Base-by-base conservation (phyloP, 2,888 invertebrate genomes). In the Nomada fucata region DNA sequence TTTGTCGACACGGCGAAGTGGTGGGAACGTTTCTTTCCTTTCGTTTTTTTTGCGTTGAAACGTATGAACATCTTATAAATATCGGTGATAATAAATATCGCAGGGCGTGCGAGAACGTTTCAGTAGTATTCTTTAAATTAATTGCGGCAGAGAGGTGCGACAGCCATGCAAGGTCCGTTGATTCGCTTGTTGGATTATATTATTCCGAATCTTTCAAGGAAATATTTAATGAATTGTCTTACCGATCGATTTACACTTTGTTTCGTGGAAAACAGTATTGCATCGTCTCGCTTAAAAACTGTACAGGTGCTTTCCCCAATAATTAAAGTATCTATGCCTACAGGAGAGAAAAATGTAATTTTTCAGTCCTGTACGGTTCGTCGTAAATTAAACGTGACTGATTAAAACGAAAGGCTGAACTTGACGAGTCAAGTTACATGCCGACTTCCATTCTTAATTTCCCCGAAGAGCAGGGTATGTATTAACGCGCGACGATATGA, bases 381-480 rank as follows among this genome's bases (percentile, higher is more conserved):
- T 11, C 3, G 50, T 68, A 61, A 76, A 61, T 55, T 18, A 61
- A 61, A 61, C 20, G n/a, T 61, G 55, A 36, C 13, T 57, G 23
- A 18, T 63, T 76, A 47, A 70, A 76, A 63, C 15, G 42, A 73
- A 18, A 9, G 50, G 23, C 29, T 63, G 55, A 55, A 69, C 64
- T 57, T 55, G 26, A 69, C 18, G 53, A n/a, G 53, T 42, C 65
- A 23, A 50, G 65, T 61, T 72, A 36, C 26, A 61, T 50, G 42
- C 20, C 15, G n/a, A n/a, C 11, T 23, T 71, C 20, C 36, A 72
- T 72, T 61, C 55, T 76, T 76, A 61, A 80, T 76, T 77, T 77
- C 72, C 53, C 60, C 29, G 50, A 61, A 74, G 63, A 68, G 42
- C 55, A 7, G 15, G 7, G 36, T 36, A 36, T 20, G 4, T 4